Evolutionary conservation across 2,113 vertebrate species (phyloP).

Genomic region (Semnornis frantzii): DNA sequence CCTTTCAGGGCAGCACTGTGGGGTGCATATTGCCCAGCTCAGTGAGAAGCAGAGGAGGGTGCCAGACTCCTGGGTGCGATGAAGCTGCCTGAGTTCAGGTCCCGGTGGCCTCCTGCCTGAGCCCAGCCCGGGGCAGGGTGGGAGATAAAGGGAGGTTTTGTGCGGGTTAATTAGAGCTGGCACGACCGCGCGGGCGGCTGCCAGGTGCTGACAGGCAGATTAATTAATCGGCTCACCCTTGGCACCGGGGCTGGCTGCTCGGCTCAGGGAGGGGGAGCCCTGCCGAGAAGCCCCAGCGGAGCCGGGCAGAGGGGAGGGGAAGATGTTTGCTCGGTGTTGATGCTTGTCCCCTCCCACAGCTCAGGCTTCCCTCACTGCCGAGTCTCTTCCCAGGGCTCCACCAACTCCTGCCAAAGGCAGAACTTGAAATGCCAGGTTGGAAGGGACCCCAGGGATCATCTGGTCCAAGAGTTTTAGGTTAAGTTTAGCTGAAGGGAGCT

Average conservation of each 20-base stretch:
- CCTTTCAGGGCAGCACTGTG: accelerated
- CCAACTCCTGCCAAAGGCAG: accelerated
- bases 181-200: neutral
- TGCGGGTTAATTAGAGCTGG: constrained; percentile 49
- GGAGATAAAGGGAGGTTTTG: constrained; percentile 44
- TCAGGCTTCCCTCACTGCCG: neutral
- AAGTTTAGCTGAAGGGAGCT: no score
- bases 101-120: neutral
- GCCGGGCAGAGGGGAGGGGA: neutral
- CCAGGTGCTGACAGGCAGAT: constrained; percentile 38
- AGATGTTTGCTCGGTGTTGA: neutral
- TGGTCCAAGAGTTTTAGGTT: no score
- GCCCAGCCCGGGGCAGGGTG: neutral
- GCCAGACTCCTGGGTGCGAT: neutral
- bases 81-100: neutral
- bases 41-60: neutral
- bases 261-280: neutral
- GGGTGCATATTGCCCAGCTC: neutral
- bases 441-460: no score
- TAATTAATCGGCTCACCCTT: constrained; percentile 42
- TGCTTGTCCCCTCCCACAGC: neutral
- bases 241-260: neutral
- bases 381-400: accelerated
- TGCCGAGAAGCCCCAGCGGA: neutral
- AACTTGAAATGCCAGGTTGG: no score